Evolutionary conservation across 2,888 invertebrate genomes (phyloP).

Genomic region (Sturmia bella): DNA sequence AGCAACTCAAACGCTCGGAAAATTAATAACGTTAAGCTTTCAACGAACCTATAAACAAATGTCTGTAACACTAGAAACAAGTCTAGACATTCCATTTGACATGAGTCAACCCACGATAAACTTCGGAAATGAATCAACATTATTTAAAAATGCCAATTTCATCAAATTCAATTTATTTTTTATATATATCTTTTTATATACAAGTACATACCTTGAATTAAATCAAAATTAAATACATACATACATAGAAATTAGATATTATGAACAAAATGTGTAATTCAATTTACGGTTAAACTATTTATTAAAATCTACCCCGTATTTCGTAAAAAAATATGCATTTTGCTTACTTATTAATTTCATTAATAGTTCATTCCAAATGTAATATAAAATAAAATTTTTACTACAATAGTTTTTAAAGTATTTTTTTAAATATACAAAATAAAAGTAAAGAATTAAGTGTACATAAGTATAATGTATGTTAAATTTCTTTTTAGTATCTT

Average conservation of each 20-base stretch:
- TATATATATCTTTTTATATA: conserved; percentile 43
- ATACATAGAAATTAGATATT: not conserved
- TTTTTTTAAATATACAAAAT: conserved; percentile 43
- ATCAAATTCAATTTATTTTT: conserved; percentile 42
- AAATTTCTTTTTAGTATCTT: conserved; percentile 26
- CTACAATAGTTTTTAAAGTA: conserved; percentile 11
- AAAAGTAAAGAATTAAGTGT: conserved; percentile 3
- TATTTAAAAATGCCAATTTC: not conserved
- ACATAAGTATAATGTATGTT: too few relatives aligned
- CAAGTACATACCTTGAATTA: conserved; percentile 54
- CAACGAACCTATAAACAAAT: too few relatives aligned
- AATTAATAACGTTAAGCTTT: too few relatives aligned
- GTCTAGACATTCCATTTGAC: too few relatives aligned
- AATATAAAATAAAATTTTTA: conserved; percentile 43
- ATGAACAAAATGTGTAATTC: conserved; percentile 6
- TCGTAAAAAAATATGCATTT: conserved; percentile 44
- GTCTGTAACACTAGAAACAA: too few relatives aligned
- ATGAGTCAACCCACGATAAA: too few relatives aligned
- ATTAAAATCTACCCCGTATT: conserved; percentile 3
- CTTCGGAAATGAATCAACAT: too few relatives aligned
- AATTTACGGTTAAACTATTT: conserved; percentile 53
- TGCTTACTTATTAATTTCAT: conserved; percentile 35
- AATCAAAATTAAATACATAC: conserved; percentile 10
- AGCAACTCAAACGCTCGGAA: too few relatives aligned
- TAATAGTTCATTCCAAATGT: conserved; percentile 42